These are phyloP conservation scores for Actinostola sp. DNA, from an alignment of 92 coral and sea anemone species.

Conservation along the genomic window DNA sequence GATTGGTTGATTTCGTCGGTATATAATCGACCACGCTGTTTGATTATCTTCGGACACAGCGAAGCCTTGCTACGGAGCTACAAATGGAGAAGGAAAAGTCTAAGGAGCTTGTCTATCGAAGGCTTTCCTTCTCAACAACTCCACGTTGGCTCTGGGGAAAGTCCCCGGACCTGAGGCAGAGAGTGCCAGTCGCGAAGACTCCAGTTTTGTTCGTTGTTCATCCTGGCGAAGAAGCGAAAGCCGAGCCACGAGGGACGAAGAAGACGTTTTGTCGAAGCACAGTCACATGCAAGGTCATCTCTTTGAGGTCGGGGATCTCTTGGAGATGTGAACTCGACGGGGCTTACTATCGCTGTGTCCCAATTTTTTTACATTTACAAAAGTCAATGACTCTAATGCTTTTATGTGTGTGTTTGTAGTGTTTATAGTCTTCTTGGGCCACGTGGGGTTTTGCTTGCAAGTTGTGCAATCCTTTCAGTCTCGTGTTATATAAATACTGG, in stretches of 20 bases:
- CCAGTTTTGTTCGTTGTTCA: constrained; percentile 75
- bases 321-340: constrained; percentile 93
- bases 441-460: constrained; percentile 25
- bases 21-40: constrained; percentile 10
- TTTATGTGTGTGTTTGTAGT: background rate
- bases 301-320: background rate
- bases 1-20: constrained; percentile 8
- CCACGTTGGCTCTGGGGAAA: constrained; percentile 98
- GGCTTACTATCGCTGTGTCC: constrained; percentile 99
- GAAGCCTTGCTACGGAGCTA: constrained; percentile 99
- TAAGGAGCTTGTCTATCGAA: constrained; percentile 15
- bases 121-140: constrained; percentile 82
- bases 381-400: constrained; percentile 78
- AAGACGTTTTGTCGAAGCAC: constrained; percentile 96
- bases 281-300: constrained; percentile 86
- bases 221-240: constrained; percentile 78
- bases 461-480: constrained; percentile 4
- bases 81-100: constrained; percentile 66
- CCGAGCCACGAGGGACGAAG: constrained; percentile 76
- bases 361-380: constrained; percentile 88
- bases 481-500: no score
- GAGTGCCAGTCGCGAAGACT: constrained; percentile 92
- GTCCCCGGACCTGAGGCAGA: constrained; percentile 99
- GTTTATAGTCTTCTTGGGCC: background rate
- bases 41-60: constrained; percentile 74